Evolutionary conservation across 2,888 invertebrate genomes (phyloP), one percentile per base, ranked within the genome.

Genomic region (Phragmatobia fuliginosa): DNA sequence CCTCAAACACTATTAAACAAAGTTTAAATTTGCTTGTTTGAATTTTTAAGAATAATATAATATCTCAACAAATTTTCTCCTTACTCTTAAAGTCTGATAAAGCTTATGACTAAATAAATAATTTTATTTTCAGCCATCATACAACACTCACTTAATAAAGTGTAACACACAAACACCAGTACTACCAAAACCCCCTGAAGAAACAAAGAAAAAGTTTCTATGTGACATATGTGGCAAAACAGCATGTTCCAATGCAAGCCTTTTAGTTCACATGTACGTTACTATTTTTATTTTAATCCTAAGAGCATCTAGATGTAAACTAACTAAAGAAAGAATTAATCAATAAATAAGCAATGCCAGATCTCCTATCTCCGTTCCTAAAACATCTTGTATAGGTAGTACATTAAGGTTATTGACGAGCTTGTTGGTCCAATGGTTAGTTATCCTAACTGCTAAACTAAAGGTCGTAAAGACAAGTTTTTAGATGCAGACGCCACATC

Each of bases 201-300:
- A 82, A 67, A 82, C 74, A 52, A 85, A 86, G 75, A 90, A 81
- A 70, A 89, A 83, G 63, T 94, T 92, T 78, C 85, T 94, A 1
- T 94, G 94, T 84, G 94, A 94, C 73, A 89, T 92, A 56, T 94
- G 94, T 83, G 94, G 94, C 1, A 94, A 94, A 82, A 90, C 90
- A 60, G 86, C 92, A 25, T 85, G 76, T 67, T 92, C 94, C 2
- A 91, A 91, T 80, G 93, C 93, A 67, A 91, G 87, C 77, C 87
- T 94, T n/a, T 74, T 90, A 66, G 88, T 89, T 65, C 94, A 94
- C 77, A 94, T 89, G 94, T 94, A 88, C 79, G 93, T 90, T 72
- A n/a, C 63, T 33, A 52, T 64, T 64, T 56, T 45, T 41, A 4
- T 21, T 41, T 56, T 45, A 3, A n/a, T 31, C 7, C 21, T 49